A percentile compares a stretch with the other conserved stretches of the same genome.
Conservation (phyloP, 2,113 vertebrate genomes). For the Mustelus asterias region DNA sequence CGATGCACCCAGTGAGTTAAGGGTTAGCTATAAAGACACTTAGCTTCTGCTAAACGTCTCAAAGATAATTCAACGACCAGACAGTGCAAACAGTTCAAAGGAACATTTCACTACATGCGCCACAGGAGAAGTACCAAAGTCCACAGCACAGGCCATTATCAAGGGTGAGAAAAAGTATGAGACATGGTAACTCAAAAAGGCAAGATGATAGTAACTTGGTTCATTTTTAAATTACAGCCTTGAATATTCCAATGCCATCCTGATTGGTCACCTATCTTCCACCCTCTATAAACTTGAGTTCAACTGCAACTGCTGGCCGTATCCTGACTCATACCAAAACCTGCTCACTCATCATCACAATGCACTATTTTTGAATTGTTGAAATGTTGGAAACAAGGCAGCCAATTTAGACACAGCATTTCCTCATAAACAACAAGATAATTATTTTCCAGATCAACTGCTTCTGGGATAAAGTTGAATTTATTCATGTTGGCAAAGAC, state of each 20-base stretch:
- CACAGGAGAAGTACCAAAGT: not conserved
- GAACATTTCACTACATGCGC: not conserved
- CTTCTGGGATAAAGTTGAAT: too few relatives aligned
- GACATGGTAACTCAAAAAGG: not conserved
- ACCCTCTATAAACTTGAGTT: not conserved
- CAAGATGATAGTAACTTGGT: not conserved
- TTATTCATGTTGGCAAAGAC: too few relatives aligned
- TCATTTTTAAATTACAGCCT: not conserved
- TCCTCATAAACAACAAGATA: too few relatives aligned
- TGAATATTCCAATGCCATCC: not conserved
- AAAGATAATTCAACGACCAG: not conserved
- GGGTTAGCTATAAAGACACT: not conserved
- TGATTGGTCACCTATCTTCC: not conserved
- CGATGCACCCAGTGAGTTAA: too few relatives aligned
- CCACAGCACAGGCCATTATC: too few relatives aligned
- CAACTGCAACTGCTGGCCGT: too few relatives aligned
- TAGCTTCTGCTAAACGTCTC: not conserved
- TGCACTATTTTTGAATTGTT: not conserved
- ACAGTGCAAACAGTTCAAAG: not conserved
- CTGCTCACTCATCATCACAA: not conserved
- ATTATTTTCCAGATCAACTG: too few relatives aligned
- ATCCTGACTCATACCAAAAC: too few relatives aligned
- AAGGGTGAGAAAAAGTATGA: not conserved
- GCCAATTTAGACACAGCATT: too few relatives aligned
- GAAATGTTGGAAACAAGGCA: too few relatives aligned